Base-by-base conservation (phyloP, 2,113 vertebrate species). In the Mesoclemmys tuberculata region DNA sequence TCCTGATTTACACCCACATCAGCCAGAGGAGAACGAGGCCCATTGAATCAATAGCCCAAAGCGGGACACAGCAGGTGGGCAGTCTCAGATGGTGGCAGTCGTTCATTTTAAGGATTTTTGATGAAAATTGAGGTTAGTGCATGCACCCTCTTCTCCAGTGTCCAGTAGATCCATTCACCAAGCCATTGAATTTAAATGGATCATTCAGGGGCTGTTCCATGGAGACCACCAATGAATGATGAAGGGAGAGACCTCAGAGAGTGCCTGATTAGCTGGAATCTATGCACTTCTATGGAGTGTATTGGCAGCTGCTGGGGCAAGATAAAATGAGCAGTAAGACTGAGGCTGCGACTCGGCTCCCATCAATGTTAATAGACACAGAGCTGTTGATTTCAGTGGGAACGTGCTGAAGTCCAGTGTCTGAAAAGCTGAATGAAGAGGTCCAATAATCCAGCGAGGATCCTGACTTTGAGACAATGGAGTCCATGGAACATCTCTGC, bases 361-460 rank as follows among this genome's bases (percentile, higher is more conserved):
- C 38, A 18, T 16, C 41, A 54, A 4, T 12, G 26, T n/a, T 31
- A 22, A 12, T 1, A 21, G 21, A 3, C 21, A 10, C 6, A 82
- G 12, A 5, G 31, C 22, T 24, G 5, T 6, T 49, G 14, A 27
- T 44, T 55, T 56, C 56, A 16, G 5, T 3, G 31, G 6, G 46
- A 13, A 6, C 4, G 8, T 58, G 19, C 35, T n/a, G 54, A 55
- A 55, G 75, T 48, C n/a, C 11, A 12, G 26, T 35, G n/a, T 35
- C 4, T 82, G 31, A 12, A 22, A 8, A 55, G 35, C 35, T 46
- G 49, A 46, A 24, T 78, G n/a, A 38, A 12, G 31, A 77, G 38
- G 13, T 24, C n/a, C 24, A 3, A 2, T 38, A 7, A 5, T 38
- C 48, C 13, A 0, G 0, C 2, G 13, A n/a, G 29, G 29, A 8